These are phyloP conservation scores for Echinometra lucunter DNA, from an alignment of 53 echinoderm and acorn worm genomes.

Conservation along the genomic window DNA sequence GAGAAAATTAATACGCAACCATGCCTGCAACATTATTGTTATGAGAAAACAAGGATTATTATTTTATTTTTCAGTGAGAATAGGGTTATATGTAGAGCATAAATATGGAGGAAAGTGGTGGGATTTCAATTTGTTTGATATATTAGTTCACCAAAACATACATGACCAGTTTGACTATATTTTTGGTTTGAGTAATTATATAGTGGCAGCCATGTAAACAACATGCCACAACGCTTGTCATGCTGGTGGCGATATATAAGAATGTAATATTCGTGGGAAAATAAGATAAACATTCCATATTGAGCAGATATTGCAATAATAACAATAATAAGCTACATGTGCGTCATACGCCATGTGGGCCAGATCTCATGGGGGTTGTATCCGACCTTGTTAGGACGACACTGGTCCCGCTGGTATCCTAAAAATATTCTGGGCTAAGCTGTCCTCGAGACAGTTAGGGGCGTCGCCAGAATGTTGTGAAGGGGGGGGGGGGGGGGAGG, in stretches of 20 bases:
- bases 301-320: neutral
- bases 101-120: too few species aligned
- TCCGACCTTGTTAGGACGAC: neutral
- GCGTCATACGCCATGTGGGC: conserved; percentile 13
- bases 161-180: too few species aligned
- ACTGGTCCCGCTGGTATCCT: neutral
- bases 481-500: neutral
- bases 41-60: too few species aligned
- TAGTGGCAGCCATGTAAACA: neutral
- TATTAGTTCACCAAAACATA: too few species aligned
- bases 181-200: too few species aligned
- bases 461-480: neutral
- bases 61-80: too few species aligned
- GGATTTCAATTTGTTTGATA: too few species aligned
- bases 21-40: too few species aligned
- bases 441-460: neutral
- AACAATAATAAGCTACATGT: neutral
- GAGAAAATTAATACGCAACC: too few species aligned
- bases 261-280: conserved; percentile 44
- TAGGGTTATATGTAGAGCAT: too few species aligned
- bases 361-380: conserved; percentile 6
- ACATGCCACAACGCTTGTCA: neutral
- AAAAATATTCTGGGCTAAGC: conserved; percentile 28
- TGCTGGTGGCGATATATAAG: neutral
- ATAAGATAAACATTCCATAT: conserved; percentile 20